Evolutionary conservation across 2,888 invertebrate species (phyloP).

Genomic region (Trachelus stipa): DNA sequence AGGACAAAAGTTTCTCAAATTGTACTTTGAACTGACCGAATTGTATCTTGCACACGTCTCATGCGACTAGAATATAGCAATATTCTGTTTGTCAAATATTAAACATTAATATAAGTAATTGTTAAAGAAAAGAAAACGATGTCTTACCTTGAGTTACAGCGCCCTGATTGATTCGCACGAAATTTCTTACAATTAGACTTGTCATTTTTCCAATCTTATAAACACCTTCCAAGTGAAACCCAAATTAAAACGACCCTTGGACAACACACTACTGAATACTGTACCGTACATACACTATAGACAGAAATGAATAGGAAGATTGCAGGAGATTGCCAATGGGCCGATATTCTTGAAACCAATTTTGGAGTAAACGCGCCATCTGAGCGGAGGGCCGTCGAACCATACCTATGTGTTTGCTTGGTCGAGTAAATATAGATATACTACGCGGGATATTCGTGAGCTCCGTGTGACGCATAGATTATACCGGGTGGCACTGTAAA

Average conservation of each 20-base stretch:
- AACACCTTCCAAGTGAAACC: neutral
- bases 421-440: no score
- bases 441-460: no score
- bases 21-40: conserved; percentile 34
- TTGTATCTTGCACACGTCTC: conserved; percentile 18
- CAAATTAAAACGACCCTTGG: neutral
- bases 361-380: no score
- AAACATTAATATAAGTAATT: conserved; percentile 5
- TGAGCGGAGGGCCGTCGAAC: no score
- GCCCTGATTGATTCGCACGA: conserved; percentile 41
- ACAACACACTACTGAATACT: neutral
- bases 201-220: conserved; percentile 39
- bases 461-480: no score
- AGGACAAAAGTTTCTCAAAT: conserved; percentile 21
- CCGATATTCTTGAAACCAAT: no score
- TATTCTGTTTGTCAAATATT: conserved; percentile 13
- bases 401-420: no score
- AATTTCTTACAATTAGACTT: conserved; percentile 43
- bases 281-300: no score
- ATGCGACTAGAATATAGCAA: neutral
- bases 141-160: conserved; percentile 40
- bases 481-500: no score
- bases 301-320: no score
- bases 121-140: conserved; percentile 10
- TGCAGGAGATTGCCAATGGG: no score